Evolutionary conservation across 2,888 invertebrate genomes (phyloP).

Genomic region (Baronia brevicornis): DNA sequence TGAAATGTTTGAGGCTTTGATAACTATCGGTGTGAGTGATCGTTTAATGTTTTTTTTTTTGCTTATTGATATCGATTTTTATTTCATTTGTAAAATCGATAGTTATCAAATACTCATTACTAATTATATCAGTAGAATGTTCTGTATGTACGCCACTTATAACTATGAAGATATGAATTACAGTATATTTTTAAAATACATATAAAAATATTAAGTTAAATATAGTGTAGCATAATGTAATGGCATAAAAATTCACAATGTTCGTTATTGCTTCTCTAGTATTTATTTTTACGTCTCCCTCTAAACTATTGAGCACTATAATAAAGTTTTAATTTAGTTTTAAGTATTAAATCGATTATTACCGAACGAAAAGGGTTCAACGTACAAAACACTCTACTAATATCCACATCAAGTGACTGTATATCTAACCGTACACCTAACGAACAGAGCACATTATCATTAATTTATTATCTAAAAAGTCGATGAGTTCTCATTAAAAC

Average conservation of each 20-base stretch:
- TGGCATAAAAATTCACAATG: slow-evolving; percentile 59
- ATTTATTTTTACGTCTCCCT: slow-evolving; percentile 36
- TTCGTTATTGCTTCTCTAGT: slow-evolving; percentile 61
- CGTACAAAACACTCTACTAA: slow-evolving; percentile 67
- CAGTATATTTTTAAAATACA: slow-evolving; percentile 71
- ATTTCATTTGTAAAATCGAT: too few relatives aligned
- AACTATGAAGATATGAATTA: slow-evolving; percentile 72
- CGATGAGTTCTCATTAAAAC: slow-evolving; percentile 68
- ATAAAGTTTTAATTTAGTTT: slow-evolving; percentile 45
- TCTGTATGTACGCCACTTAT: slow-evolving; percentile 59
- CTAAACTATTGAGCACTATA: slow-evolving; percentile 71
- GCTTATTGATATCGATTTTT: too few relatives aligned
- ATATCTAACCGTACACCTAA: slow-evolving; percentile 43
- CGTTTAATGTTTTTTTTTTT: too few relatives aligned
- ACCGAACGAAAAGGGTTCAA: slow-evolving; percentile 47
- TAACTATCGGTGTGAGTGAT: slow-evolving; percentile 12
- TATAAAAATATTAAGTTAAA: slow-evolving; percentile 71
- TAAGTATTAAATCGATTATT: slow-evolving; percentile 46
- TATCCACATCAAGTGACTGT: slow-evolving; percentile 37
- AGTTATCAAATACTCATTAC: slow-evolving; percentile 29
- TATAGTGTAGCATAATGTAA: slow-evolving; percentile 42
- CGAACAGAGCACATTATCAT: slow-evolving; percentile 55
- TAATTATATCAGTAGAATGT: slow-evolving; percentile 53
- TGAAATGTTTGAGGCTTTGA: slow-evolving; percentile 32
- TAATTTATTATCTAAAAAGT: slow-evolving; percentile 74